A percentile compares a stretch with the other conserved stretches of the same genome.
Conservation (phyloP, 1,140 invertebrate genomes). For the Pachypeltis micranthus region DNA sequence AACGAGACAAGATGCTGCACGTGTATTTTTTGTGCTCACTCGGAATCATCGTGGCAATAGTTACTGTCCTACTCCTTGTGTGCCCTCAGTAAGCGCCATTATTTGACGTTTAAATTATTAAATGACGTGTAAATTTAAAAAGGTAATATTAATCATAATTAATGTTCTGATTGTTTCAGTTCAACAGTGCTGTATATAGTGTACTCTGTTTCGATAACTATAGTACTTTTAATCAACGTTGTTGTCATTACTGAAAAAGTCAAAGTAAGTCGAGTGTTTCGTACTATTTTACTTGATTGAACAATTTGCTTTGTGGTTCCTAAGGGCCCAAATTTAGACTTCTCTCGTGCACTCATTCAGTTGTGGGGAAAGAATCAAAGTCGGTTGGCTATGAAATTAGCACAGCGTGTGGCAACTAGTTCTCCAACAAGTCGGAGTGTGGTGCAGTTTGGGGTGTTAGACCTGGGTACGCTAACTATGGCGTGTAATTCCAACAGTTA, state of each 20-base stretch:
- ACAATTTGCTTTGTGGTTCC: too few relatives aligned
- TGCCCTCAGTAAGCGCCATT: slow-evolving; percentile 49
- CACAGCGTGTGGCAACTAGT: too few relatives aligned
- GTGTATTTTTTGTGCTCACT: slow-evolving; percentile 75
- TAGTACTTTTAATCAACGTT: slow-evolving; percentile 28
- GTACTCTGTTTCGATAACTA: slow-evolving; percentile 30
- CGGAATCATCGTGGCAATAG: slow-evolving; percentile 52
- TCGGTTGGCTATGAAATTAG: too few relatives aligned
- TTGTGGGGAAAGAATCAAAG: too few relatives aligned
- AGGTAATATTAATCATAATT: slow-evolving; percentile 1
- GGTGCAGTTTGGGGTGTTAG: too few relatives aligned
- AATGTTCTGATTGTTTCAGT: slow-evolving; percentile 19
- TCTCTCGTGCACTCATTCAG: too few relatives aligned
- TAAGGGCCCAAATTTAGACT: too few relatives aligned
- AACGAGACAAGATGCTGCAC: slow-evolving; percentile 69
- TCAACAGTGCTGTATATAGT: slow-evolving; percentile 10
- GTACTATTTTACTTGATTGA: too few relatives aligned
- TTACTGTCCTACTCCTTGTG: slow-evolving; percentile 49
- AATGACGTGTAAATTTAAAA: background rate
- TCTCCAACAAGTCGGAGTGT: too few relatives aligned
- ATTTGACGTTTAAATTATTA: slow-evolving; percentile 1
- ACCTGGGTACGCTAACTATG: too few relatives aligned
- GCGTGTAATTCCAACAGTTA: too few relatives aligned
- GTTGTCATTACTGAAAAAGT: slow-evolving; percentile 36
- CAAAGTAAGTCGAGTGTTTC: too few relatives aligned